A percentile compares a stretch with the other conserved stretches of the same genome.
Conservation (phyloP, 2,797 vertebrate genomes). For the Enteromius argenteus region DNA sequence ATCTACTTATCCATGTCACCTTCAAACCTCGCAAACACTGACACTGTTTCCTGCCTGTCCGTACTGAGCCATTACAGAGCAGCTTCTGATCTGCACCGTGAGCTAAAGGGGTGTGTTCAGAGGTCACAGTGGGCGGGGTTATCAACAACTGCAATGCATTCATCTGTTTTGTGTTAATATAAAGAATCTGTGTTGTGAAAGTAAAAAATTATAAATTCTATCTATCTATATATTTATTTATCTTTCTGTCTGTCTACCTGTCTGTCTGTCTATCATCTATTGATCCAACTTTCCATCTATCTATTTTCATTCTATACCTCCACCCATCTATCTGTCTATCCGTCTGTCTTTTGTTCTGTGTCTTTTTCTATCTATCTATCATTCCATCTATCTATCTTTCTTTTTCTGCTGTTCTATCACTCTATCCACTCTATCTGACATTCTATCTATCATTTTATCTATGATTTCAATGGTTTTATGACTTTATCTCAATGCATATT, state of each 20-base stretch:
- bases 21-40: conserved; percentile 68
- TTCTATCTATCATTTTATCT: neutral
- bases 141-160: conserved; percentile 25
- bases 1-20: conserved; percentile 80
- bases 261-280: neutral
- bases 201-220: neutral
- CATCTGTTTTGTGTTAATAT: conserved; percentile 7
- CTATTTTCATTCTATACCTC: no score
- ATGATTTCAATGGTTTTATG: neutral
- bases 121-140: conserved; percentile 45
- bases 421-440: neutral
- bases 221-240: neutral
- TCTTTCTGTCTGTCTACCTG: neutral
- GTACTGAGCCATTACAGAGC: conserved; percentile 56
- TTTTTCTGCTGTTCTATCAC: neutral
- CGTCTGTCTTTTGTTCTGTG: neutral
- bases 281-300: no score
- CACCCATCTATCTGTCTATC: no score
- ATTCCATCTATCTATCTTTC: neutral
- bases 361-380: neutral
- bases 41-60: conserved; percentile 54
- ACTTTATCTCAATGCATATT: neutral
- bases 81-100: conserved; percentile 45
- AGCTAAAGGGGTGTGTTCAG: conserved; percentile 33
- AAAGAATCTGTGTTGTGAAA: conserved; percentile 2